phyloP scores from a whole-genome alignment of 2,113 vertebrate species.

The Gavialis gangeticus region DNA sequence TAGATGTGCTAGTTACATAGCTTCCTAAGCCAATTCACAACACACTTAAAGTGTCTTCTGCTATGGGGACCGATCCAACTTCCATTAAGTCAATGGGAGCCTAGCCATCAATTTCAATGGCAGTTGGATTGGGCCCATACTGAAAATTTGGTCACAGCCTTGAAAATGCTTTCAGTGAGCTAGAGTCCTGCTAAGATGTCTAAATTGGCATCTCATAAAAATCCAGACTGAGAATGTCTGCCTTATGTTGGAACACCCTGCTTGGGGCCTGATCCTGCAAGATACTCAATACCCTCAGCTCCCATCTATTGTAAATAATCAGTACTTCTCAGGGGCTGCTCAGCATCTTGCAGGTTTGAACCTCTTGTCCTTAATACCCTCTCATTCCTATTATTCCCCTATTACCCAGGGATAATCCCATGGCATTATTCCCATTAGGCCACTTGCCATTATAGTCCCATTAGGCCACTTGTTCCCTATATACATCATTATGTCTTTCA shows the following conservation, averaged over 20 bases:
- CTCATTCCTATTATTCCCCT: constrained; percentile 78
- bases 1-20: constrained; percentile 32
- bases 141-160: constrained; percentile 29
- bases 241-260: constrained; percentile 55
- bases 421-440: constrained; percentile 79
- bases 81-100: background rate
- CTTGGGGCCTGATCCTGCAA: constrained; percentile 53
- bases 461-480: constrained; percentile 74
- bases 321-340: constrained; percentile 58
- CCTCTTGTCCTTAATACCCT: constrained; percentile 79
- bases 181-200: constrained; percentile 57
- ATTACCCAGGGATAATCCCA: constrained; percentile 77
- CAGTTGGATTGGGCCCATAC: constrained; percentile 28
- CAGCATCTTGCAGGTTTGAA: constrained; percentile 57
- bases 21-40: constrained; percentile 50
- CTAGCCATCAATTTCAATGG: constrained; percentile 48
- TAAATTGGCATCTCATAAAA: constrained; percentile 70
- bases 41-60: constrained; percentile 34
- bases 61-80: constrained; percentile 47
- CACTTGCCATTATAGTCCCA: constrained; percentile 71
- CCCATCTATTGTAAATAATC: background rate
- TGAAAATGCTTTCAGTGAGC: constrained; percentile 20
- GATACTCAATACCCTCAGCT: constrained; percentile 43
- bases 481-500: constrained; percentile 74
- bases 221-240: constrained; percentile 67